A percentile compares a stretch with the other conserved stretches of the same genome.
These are phyloP conservation scores for Anser brachyrhynchus DNA, from an alignment of 2,113 vertebrate species.

Conservation along the genomic window DNA sequence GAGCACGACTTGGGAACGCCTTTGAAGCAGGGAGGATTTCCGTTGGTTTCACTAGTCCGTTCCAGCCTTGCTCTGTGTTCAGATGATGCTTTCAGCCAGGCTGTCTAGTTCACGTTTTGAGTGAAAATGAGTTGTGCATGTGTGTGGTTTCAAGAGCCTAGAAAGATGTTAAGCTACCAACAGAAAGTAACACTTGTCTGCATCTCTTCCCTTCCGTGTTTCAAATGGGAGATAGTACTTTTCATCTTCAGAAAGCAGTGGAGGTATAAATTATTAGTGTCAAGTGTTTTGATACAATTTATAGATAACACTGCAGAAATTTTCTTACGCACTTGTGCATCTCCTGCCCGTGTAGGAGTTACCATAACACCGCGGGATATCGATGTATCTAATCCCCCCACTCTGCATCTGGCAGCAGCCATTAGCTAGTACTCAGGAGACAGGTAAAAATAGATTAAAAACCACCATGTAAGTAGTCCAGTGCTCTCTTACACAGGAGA, in stretches of 20 bases:
- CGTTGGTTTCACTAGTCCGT: background rate
- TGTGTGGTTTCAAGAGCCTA: background rate
- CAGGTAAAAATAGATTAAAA: constrained; percentile 17
- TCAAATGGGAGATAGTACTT: background rate
- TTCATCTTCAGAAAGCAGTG: background rate
- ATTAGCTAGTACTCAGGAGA: background rate
- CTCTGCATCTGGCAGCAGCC: background rate
- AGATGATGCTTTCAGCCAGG: background rate
- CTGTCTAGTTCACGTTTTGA: background rate
- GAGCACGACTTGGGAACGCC: background rate
- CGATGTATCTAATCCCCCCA: background rate
- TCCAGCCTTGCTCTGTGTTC: background rate
- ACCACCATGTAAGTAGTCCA: background rate
- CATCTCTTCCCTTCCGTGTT: background rate
- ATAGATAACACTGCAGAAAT: background rate
- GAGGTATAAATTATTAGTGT: background rate
- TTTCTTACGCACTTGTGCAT: background rate
- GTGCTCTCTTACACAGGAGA: background rate
- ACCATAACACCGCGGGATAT: background rate
- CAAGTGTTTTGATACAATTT: background rate
- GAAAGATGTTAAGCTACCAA: background rate
- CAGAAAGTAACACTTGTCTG: background rate
- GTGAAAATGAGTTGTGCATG: background rate
- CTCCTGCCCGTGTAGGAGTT: background rate
- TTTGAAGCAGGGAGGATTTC: background rate